A percentile compares a stretch with the other conserved stretches of the same genome.
These are phyloP conservation scores for Congeria kusceri DNA, from an alignment of 2,888 invertebrate species.

Conservation along the genomic window DNA sequence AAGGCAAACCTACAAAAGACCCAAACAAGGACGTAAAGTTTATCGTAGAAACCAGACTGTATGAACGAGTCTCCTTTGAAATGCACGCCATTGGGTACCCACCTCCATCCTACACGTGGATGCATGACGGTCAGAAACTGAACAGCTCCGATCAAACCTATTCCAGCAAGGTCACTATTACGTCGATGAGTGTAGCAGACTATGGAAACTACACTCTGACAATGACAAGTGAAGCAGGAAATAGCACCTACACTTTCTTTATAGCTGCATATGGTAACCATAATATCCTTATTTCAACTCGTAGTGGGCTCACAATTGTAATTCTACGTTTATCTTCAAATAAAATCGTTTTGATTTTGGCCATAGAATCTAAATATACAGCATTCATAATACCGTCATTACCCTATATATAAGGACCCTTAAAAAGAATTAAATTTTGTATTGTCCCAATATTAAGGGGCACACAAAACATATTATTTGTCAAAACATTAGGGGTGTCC, in stretches of 20 bases:
- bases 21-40: conserved; percentile 7
- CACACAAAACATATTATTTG: too few species aligned
- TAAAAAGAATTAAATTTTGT: too few species aligned
- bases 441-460: too few species aligned
- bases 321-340: too few species aligned
- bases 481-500: too few species aligned
- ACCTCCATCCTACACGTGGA: conserved; percentile 13
- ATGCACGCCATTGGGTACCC: conserved; percentile 27
- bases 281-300: neutral
- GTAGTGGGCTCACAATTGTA: too few species aligned
- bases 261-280: conserved; percentile 29
- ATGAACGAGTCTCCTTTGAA: conserved; percentile 1
- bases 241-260: conserved; percentile 3
- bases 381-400: too few species aligned
- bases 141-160: conserved; percentile 19
- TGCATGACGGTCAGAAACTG: conserved; percentile 8
- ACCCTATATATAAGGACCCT: too few species aligned
- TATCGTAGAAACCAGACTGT: conserved; percentile 15
- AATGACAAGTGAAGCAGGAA: conserved; percentile 16
- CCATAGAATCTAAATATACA: too few species aligned
- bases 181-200: neutral
- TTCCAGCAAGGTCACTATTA: conserved; percentile 9
- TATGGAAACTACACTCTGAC: conserved; percentile 24
- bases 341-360: too few species aligned
- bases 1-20: neutral